phyloP scores from a whole-genome alignment of 2,888 invertebrate species.

The Eueremaeus valkanovi region DNA sequence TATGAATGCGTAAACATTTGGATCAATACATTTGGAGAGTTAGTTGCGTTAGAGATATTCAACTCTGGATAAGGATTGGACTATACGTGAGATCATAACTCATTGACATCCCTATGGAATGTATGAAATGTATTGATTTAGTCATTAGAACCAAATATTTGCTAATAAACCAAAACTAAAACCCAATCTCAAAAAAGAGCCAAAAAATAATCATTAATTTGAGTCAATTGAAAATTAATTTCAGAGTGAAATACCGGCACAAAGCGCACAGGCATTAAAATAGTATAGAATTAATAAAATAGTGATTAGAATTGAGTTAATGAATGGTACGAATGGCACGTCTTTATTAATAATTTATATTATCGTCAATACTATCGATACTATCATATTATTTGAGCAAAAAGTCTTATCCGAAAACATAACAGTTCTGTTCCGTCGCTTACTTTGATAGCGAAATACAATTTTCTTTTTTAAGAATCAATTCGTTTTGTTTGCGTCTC shows the following conservation, averaged over 20 bases:
- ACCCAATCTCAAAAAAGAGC: too few relatives aligned
- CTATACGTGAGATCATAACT: not conserved
- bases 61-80: not conserved
- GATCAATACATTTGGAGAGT: slow-evolving; percentile 23
- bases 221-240: too few relatives aligned
- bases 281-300: not conserved
- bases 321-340: slow-evolving; percentile 5
- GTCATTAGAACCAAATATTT: too few relatives aligned
- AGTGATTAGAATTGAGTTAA: not conserved
- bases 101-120: not conserved
- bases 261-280: not conserved
- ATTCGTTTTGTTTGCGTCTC: too few relatives aligned
- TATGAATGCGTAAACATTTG: not conserved
- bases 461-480: not conserved
- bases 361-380: too few relatives aligned
- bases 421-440: not conserved
- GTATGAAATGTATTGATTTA: not conserved
- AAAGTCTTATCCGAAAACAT: too few relatives aligned
- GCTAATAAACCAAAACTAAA: too few relatives aligned
- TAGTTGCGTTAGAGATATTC: slow-evolving; percentile 14
- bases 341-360: too few relatives aligned
- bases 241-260: too few relatives aligned
- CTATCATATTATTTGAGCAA: too few relatives aligned
- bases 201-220: too few relatives aligned
- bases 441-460: slow-evolving; percentile 14